phyloP scores from a whole-genome alignment of 2,113 vertebrate genomes.

The Heptranchias perlo region DNA sequence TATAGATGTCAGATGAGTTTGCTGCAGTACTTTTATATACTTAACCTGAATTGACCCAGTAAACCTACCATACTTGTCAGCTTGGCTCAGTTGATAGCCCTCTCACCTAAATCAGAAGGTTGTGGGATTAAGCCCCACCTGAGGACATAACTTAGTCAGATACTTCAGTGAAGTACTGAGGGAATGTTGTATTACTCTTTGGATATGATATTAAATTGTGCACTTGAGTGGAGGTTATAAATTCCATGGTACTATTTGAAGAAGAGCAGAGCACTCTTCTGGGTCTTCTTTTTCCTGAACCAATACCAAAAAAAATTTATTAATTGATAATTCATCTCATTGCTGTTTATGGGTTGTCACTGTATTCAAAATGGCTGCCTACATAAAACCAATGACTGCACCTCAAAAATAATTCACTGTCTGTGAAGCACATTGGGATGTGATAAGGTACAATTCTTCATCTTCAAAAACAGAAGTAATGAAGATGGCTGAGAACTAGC shows the following conservation, averaged over 20 bases:
- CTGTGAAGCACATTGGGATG: neutral
- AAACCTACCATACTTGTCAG: too few relatives aligned
- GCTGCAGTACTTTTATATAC: neutral
- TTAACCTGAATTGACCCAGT: neutral
- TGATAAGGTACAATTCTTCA: neutral
- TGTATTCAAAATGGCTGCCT: neutral
- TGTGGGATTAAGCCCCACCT: neutral
- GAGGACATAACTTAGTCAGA: neutral
- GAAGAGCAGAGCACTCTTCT: neutral
- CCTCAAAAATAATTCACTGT: neutral
- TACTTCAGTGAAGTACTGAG: neutral
- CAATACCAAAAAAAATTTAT: neutral
- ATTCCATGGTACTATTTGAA: neutral
- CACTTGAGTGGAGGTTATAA: neutral
- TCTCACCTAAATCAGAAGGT: neutral
- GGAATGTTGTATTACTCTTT: neutral
- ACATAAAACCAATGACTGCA: neutral
- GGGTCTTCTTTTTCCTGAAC: neutral
- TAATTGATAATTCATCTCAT: neutral
- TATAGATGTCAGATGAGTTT: neutral
- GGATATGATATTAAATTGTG: neutral
- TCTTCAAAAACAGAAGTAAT: neutral
- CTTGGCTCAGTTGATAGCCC: neutral
- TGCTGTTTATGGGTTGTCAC: neutral
- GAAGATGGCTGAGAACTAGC: neutral